These are phyloP conservation scores for Camelus bactrianus DNA, from an alignment of 2,113 vertebrate species.

Conservation along the genomic window DNA sequence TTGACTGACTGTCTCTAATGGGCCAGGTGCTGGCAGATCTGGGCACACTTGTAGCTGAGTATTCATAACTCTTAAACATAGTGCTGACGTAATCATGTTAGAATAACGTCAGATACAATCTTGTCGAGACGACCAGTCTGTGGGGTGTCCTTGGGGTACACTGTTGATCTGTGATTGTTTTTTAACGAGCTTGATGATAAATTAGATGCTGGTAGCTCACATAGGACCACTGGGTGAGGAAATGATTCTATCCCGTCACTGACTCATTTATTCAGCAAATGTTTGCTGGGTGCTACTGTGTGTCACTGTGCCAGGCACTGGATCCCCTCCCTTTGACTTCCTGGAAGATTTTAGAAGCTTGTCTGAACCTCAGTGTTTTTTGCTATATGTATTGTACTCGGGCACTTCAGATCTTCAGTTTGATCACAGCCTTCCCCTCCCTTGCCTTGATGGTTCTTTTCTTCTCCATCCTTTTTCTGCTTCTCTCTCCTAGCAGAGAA, in stretches of 20 bases:
- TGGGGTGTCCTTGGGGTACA: background rate
- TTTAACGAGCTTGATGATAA: background rate
- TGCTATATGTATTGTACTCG: rapidly evolving
- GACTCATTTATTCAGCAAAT: background rate
- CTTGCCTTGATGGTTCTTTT: background rate
- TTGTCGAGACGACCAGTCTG: background rate
- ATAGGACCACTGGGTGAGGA: background rate
- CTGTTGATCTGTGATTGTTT: background rate
- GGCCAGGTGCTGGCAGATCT: background rate
- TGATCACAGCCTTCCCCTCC: background rate
- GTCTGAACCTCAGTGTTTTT: background rate
- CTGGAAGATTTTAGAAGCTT: background rate
- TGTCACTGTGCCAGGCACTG: background rate
- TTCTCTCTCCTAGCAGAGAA: background rate
- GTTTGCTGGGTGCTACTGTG: background rate
- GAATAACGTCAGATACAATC: background rate
- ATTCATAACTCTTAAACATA: background rate
- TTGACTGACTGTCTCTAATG: background rate
- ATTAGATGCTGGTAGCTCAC: background rate
- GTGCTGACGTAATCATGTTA: background rate
- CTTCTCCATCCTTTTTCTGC: rapidly evolving
- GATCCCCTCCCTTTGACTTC: background rate
- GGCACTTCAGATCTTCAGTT: background rate
- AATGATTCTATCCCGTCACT: background rate
- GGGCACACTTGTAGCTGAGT: background rate